These are phyloP conservation scores for Ametastegia equiseti DNA, from an alignment of 2,888 invertebrate genomes.

Conservation along the genomic window DNA sequence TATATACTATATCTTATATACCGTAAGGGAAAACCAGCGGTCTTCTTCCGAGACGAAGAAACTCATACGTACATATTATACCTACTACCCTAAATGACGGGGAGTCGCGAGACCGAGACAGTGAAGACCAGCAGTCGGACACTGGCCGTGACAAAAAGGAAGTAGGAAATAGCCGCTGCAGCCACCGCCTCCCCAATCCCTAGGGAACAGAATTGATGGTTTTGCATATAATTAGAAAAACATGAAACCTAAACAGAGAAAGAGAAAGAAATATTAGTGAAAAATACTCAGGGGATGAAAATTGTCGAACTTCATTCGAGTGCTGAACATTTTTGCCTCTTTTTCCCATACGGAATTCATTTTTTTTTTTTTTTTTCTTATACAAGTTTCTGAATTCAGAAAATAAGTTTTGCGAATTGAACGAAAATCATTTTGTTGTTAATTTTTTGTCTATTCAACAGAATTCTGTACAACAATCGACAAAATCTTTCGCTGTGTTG, in stretches of 20 bases:
- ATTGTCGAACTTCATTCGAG: no score
- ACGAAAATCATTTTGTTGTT: no score
- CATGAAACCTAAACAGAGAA: conserved; percentile 35
- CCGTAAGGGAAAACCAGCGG: conserved; percentile 27
- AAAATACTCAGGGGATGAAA: no score
- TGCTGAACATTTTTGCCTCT: neutral
- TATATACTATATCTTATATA: conserved; percentile 18
- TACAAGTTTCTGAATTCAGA: neutral
- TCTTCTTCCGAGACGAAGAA: conserved; percentile 18
- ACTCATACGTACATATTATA: no score
- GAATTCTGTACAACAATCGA: no score
- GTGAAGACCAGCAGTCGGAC: no score
- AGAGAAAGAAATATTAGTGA: no score
- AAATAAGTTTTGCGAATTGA: no score
- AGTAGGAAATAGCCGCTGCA: conserved; percentile 30
- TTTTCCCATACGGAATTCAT: neutral
- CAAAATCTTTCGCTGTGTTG: no score
- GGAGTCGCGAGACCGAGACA: conserved; percentile 18
- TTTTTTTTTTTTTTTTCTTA: neutral
- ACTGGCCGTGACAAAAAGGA: conserved; percentile 36
- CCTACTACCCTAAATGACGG: no score
- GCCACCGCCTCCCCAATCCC: conserved; percentile 10
- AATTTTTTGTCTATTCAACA: no score
- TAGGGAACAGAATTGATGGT: neutral
- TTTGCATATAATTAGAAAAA: conserved; percentile 37